These are phyloP conservation scores for Tribolium freemani DNA, from an alignment of 2,888 invertebrate genomes.

Conservation along the genomic window DNA sequence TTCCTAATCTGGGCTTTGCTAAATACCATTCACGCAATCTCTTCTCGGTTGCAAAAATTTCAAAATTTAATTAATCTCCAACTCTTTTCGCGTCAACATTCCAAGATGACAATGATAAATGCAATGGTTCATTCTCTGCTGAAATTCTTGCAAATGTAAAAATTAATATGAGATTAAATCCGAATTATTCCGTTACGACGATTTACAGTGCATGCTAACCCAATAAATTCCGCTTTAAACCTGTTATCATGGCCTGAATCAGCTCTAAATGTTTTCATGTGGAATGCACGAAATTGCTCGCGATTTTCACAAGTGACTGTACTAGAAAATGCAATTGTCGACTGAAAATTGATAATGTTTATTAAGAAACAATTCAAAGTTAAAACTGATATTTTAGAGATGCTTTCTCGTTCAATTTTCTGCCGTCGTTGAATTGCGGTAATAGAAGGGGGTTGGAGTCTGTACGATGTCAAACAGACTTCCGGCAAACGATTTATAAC, in stretches of 20 bases:
- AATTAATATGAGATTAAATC: not conserved
- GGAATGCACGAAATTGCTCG: not conserved
- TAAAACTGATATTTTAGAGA: conserved; percentile 19
- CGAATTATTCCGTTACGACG: not conserved
- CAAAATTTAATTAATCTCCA: not conserved
- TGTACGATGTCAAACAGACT: conserved; percentile 29
- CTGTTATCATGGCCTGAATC: too few relatives aligned
- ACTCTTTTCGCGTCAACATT: conserved; percentile 14
- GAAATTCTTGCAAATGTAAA: conserved; percentile 2
- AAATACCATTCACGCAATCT: too few relatives aligned
- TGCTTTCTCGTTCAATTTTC: conserved; percentile 22
- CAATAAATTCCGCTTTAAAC: not conserved
- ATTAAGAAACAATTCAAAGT: conserved; percentile 11
- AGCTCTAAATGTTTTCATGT: not conserved
- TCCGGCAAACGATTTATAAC: conserved; percentile 36
- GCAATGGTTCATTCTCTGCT: conserved; percentile 14
- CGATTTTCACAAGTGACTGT: not conserved
- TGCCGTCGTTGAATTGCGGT: conserved; percentile 18
- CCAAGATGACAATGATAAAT: conserved; percentile 21
- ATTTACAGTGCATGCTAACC: not conserved
- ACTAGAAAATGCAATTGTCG: too few relatives aligned
- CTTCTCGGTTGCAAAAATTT: too few relatives aligned
- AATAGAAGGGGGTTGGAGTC: conserved; percentile 8
- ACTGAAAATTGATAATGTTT: not conserved
- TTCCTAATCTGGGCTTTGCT: not conserved